Evolutionary conservation across 2,888 invertebrate genomes (phyloP).

Genomic region (Andrena fulva): DNA sequence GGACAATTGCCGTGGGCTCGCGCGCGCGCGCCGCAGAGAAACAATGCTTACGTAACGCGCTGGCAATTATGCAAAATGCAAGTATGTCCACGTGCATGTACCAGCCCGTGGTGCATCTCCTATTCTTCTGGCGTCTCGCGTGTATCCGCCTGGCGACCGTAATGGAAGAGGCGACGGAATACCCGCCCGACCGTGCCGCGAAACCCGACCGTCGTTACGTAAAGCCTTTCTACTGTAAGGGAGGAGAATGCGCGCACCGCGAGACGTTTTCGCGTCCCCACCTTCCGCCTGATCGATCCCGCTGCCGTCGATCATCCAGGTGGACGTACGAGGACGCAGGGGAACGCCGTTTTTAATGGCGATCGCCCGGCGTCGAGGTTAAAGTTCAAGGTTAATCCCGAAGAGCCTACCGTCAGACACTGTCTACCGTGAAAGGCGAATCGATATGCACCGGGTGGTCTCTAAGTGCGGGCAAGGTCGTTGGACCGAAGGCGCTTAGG

Average conservation of each 20-base stretch:
- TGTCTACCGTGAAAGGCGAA: conserved; percentile 62
- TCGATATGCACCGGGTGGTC: conserved; percentile 67
- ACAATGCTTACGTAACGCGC: conserved; percentile 68
- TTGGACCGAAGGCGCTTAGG: background rate
- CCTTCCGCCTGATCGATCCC: conserved; percentile 13
- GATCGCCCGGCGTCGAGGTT: conserved; percentile 58
- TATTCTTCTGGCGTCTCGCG: conserved; percentile 45
- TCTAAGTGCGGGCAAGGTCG: background rate
- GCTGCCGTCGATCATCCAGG: conserved; percentile 44
- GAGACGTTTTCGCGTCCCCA: background rate
- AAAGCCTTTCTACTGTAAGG: conserved; percentile 23
- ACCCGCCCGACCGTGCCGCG: conserved; percentile 1
- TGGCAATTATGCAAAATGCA: conserved; percentile 68
- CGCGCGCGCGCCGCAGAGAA: conserved; percentile 38
- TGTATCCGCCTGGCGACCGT: conserved; percentile 41
- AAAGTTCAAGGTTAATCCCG: conserved; percentile 71
- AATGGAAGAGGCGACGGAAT: conserved; percentile 18
- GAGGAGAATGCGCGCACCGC: background rate
- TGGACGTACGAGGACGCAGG: conserved; percentile 15
- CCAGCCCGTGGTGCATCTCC: conserved; percentile 51
- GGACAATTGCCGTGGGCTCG: conserved; percentile 40
- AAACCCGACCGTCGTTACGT: conserved; percentile 34
- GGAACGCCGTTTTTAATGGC: conserved; percentile 41
- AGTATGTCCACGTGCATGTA: conserved; percentile 55
- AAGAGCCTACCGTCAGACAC: conserved; percentile 56